Conservation (phyloP, 2,113 vertebrate species). For the Fulica atra region DNA sequence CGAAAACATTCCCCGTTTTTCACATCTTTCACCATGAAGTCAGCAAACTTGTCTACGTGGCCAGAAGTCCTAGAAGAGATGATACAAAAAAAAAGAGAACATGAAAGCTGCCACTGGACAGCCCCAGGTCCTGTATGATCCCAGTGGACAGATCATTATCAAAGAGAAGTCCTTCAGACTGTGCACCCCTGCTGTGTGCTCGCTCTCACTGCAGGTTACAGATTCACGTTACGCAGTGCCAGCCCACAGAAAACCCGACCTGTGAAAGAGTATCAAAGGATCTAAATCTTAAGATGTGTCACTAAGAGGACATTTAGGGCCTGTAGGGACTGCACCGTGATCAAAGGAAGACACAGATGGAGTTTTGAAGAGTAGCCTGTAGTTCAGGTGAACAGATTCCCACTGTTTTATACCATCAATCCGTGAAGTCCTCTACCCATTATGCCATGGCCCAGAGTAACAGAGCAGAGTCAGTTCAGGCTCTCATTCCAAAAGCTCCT, state of each 20-base stretch:
- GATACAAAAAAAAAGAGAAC: background rate
- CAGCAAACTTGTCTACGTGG: conserved; percentile 97
- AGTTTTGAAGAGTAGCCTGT: background rate
- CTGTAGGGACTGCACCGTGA: background rate
- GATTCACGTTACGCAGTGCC: background rate
- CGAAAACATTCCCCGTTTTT: conserved; percentile 96
- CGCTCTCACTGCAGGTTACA: background rate
- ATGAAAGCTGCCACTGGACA: background rate
- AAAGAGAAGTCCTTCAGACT: background rate
- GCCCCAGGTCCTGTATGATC: background rate
- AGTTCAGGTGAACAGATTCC: background rate
- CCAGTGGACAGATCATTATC: background rate
- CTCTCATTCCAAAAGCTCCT: background rate
- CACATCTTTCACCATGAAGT: conserved; percentile 98
- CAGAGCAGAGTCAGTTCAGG: background rate
- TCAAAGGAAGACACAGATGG: background rate
- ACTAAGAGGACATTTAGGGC: background rate
- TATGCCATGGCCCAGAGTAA: background rate
- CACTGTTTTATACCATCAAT: background rate
- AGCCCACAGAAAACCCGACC: background rate
- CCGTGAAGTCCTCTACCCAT: background rate
- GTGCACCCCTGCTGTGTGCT: background rate
- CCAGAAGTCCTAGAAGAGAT: conserved; percentile 88
- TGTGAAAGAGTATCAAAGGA: background rate
- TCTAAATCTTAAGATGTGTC: background rate